Base-by-base conservation (phyloP, 30 jellyfish, hydroid and myxozoan genomes). In the Pelagia noctiluca region DNA sequence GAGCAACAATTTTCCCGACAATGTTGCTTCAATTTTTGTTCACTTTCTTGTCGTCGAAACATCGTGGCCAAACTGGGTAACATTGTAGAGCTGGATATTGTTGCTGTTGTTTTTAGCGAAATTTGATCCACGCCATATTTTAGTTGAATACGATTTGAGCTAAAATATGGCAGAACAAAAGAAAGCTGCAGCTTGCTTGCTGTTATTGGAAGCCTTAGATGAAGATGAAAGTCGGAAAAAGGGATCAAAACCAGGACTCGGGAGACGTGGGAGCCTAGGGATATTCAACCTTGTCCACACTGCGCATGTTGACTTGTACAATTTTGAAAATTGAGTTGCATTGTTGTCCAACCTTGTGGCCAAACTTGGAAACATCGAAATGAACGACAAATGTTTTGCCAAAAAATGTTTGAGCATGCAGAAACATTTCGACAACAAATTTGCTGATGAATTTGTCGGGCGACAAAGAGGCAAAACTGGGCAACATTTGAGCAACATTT, bases 401-500 rank as follows among this genome's bases (percentile, higher is more conserved):
- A 13, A 60, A 60, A 60, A 60, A 60, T 60, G 72, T 60, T 60
- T 60, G 29, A 60, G 72, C 72, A 60, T 60, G n/a, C n/a, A n/a
- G n/a, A n/a, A n/a, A n/a, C 72, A 60, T 60, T 60, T 23, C 28
- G 29, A 31, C 72, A 60, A 63, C 76, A 63, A 3, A 3, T 63
- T 63, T 63, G 25, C 31, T 63, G 76, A 30, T 63, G 76, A 63
- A 63, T 63, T 63, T 63, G 53, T 63, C 50, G 76, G 76, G 48
- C 50, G 76, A 63, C 76, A 63, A 16, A 2, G 76, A 23, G 37
- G 37, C 50, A 38, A 63, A 63, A 63, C 76, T 63, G 76, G 76
- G 53, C 76, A 63, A 63, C 76, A 63, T 63, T 63, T 23, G 76
- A 63, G 76, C 31, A 63, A 63, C 47, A 63, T 63, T 63, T 33